Evolutionary conservation across 1,140 invertebrate genomes (phyloP), one percentile per base, ranked within the genome.

Genomic region (Callitettix versicolor): DNA sequence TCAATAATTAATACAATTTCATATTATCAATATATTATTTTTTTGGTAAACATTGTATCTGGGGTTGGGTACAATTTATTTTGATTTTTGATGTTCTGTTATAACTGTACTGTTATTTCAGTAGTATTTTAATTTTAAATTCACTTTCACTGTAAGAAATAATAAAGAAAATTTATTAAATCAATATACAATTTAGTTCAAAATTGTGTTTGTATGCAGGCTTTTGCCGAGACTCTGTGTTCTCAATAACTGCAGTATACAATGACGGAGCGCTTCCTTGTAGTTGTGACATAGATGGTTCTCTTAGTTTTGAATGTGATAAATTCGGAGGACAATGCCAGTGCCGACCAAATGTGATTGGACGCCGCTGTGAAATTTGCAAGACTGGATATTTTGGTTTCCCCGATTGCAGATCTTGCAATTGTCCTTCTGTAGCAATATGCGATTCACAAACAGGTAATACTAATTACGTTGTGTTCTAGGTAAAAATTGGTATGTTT

Each of bases 321-420:
- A 78, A 81, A 33, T 96, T 95, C 67, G 96, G 96, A 0, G 97
- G 97, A 0, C 94, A 98, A 66, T 99, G 97, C 68, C 79, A 81
- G 0, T 99, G 97, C 68, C 88, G 86, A 63, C 77, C 84, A 0
- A 92, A 98, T 68, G 85, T 99, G 0, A 97, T 99, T 60, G 96
- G 94, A 36, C 75, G 95, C 43, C 80, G 80, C 20, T 99, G 96
- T 69, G 85, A 86, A 36, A 78, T 82, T 14, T 99, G 96, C 68
- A 80, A 81, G 57, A 91, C 91, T 9, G 95, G 94, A 1, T 98
- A 83, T 69, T 97, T 84, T 64, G 92, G 93, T 1, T 99, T 97
- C 67, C 97, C 97, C 0, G 82, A 95, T 61, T 99, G 96, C 69
- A 81, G 80, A 63, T 80, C 81, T 0, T 95, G 92, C 62, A 78